These are phyloP conservation scores for Lithobates pipiens DNA, from an alignment of 2,797 vertebrate genomes.

Conservation along the genomic window DNA sequence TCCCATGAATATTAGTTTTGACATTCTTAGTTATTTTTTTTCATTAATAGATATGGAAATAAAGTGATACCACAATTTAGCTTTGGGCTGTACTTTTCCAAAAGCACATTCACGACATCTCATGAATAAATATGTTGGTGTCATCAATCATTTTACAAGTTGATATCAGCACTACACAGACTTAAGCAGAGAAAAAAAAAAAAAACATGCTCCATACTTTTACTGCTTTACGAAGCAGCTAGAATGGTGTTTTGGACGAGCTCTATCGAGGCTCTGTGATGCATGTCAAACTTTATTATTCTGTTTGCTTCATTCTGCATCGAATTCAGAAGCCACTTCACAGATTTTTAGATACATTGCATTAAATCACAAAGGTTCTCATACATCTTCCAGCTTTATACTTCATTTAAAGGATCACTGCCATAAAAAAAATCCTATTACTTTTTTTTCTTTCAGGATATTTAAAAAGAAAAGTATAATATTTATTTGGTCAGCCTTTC, in stretches of 20 bases:
- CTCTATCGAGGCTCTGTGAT: slow-evolving; percentile 40
- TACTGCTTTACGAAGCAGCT: slow-evolving; percentile 24
- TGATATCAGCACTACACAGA: slow-evolving; percentile 50
- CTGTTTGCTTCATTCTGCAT: slow-evolving; percentile 37
- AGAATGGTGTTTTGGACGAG: slow-evolving; percentile 43
- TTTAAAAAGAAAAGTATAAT: not conserved
- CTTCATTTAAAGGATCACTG: slow-evolving; percentile 12
- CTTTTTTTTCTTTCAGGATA: not conserved
- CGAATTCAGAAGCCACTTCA: slow-evolving; percentile 40
- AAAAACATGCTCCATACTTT: slow-evolving; percentile 29
- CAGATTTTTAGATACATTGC: slow-evolving; percentile 15
- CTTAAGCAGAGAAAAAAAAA: slow-evolving; percentile 14
- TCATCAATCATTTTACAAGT: slow-evolving; percentile 61
- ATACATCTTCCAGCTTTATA: slow-evolving; percentile 4
- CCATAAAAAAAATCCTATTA: not conserved
- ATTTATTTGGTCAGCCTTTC: not conserved
- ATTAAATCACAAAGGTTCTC: not conserved
- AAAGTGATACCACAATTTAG: slow-evolving; percentile 58
- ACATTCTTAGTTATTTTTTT: slow-evolving; percentile 36
- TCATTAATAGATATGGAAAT: slow-evolving; percentile 57
- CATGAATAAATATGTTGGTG: slow-evolving; percentile 60
- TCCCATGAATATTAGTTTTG: slow-evolving; percentile 24
- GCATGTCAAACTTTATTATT: slow-evolving; percentile 57
- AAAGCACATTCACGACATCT: slow-evolving; percentile 51
- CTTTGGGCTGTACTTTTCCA: slow-evolving; percentile 50